Evolutionary conservation across 2,797 vertebrate species (phyloP).

Genomic region (Okamejei kenojei): DNA sequence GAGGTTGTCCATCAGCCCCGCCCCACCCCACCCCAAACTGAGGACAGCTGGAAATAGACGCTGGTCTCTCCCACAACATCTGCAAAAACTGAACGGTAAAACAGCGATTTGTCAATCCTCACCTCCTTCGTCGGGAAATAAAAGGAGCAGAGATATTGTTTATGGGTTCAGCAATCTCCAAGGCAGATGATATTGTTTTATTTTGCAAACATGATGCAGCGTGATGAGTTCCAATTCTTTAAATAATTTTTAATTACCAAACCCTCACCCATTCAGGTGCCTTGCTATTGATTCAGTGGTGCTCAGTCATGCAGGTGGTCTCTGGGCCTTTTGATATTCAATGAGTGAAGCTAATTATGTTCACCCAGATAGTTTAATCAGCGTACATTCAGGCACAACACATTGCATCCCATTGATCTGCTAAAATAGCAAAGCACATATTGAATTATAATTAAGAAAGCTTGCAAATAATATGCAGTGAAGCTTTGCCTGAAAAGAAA

Average conservation of each 20-base stretch:
- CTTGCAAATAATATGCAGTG: constrained; percentile 55
- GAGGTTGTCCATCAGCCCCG: not conserved
- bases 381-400: constrained; percentile 39
- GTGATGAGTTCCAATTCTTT: not conserved
- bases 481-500: not conserved
- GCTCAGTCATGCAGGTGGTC: constrained; percentile 7
- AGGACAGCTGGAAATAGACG: not conserved
- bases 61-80: not conserved
- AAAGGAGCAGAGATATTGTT: not conserved
- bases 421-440: constrained; percentile 58
- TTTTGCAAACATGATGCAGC: constrained; percentile 7
- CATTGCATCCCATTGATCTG: constrained; percentile 63
- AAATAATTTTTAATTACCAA: constrained; percentile 30
- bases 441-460: constrained; percentile 56
- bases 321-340: constrained; percentile 38
- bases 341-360: constrained; percentile 41
- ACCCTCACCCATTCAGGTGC: constrained; percentile 12
- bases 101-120: not conserved
- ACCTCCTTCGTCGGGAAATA: not conserved
- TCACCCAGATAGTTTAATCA: constrained; percentile 38
- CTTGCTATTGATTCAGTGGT: constrained; percentile 12
- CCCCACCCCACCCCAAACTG: not conserved
- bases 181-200: not conserved
- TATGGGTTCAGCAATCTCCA: not conserved
- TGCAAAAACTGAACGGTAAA: not conserved